Evolutionary conservation across 2,888 invertebrate genomes (phyloP), one percentile per base, ranked within the genome.

Genomic region (Myopa tessellatipennis): DNA sequence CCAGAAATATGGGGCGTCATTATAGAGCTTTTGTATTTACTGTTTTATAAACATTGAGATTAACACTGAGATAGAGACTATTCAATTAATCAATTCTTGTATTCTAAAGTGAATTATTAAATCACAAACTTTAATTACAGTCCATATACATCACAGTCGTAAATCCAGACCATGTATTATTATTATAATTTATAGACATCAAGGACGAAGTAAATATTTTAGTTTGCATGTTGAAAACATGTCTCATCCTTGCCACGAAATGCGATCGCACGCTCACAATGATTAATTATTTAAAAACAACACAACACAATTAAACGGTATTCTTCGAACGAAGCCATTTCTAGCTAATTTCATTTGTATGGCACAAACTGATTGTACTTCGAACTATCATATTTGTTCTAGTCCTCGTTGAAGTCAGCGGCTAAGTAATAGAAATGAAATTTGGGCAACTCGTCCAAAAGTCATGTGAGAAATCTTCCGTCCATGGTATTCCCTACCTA

Each of bases 401-500:
- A 45, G 45, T 65, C 26, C 4, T 10, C 12, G 12, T 52, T 40
- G 5, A 36, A 38, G 50, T 16, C 60, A 36, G n/a, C 36, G 50
- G 36, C 16, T 18, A n/a, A 74, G 36, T 10, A 36, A 58, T 18
- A 40, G 67, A 61, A 4, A 83, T 83, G 83, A 80, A 82, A 18
- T 80, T 78, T 8, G 75, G 72, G 34, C 70, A 79, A 38, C 82
- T 78, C 72, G 71, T 80, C 65, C 72, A 71, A 8, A 83, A 83
- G 58, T 82, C 84, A 34, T 83, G 85, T 74, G 80, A 84, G 67
- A 86, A 85, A 38, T 84, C 86, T 1, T 82, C 86, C 6, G 83
- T 89, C 14, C 88, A 88, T 82, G 88, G 87, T 0, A 83, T 87
- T 78, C 84, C 86, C 0, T 88, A 89, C 79, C 74, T 88, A 78